Percentiles rank a stretch among this genome's conserved stretches.
These are phyloP conservation scores for Laspeyria flexula DNA, from an alignment of 2,888 invertebrate genomes.

Conservation along the genomic window DNA sequence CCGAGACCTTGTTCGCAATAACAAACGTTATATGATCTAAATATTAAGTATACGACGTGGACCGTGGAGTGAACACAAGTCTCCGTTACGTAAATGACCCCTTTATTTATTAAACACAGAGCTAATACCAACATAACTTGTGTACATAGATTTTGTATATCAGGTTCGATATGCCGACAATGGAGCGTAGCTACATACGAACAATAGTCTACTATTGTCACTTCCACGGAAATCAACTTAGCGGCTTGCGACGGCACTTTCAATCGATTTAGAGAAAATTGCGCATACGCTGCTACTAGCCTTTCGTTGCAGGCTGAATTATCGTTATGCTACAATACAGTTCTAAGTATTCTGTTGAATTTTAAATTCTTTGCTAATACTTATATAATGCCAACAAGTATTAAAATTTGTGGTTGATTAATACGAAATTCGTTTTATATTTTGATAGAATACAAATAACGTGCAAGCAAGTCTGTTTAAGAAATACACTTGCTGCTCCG, in stretches of 20 bases:
- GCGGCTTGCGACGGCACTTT: constrained; percentile 19
- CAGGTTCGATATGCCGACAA: background rate
- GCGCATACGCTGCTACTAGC: constrained; percentile 36
- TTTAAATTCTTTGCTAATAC: constrained; percentile 35
- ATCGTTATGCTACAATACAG: constrained; percentile 45
- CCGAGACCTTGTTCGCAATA: constrained; percentile 33
- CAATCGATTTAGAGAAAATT: constrained; percentile 64
- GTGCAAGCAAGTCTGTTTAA: constrained; percentile 15
- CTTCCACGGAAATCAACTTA: constrained; percentile 58
- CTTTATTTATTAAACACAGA: constrained; percentile 3
- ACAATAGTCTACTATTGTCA: constrained; percentile 74
- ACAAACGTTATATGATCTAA: constrained; percentile 37
- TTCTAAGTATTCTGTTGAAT: constrained; percentile 48
- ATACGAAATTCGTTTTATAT: background rate
- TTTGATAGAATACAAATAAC: constrained; percentile 4
- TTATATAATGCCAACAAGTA: too few species aligned
- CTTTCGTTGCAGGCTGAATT: constrained; percentile 30
- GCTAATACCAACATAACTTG: background rate
- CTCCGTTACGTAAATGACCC: constrained; percentile 8
- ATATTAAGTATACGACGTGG: constrained; percentile 7
- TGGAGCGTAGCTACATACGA: constrained; percentile 18
- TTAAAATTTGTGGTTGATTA: background rate
- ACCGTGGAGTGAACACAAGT: background rate
- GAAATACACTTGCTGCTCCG: constrained; percentile 33
- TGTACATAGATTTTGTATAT: constrained; percentile 3